These are phyloP conservation scores for Coelopa frigida DNA, from an alignment of 1,140 invertebrate genomes.

Conservation along the genomic window DNA sequence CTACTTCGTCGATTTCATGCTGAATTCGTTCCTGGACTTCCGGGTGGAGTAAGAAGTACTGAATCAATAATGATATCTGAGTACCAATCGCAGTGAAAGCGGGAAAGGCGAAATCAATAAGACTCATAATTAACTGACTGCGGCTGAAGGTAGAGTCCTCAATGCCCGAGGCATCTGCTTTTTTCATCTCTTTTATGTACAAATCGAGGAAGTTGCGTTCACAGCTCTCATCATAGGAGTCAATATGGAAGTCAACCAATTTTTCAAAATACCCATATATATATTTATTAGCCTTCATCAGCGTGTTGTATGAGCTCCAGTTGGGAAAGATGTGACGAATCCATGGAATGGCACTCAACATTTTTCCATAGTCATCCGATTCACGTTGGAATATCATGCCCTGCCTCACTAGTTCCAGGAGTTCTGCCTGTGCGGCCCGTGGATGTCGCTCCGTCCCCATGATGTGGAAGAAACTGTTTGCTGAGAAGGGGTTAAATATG, in stretches of 20 bases:
- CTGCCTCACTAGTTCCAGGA: conserved; percentile 39
- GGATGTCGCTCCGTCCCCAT: conserved; percentile 43
- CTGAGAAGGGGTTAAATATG: conserved; percentile 46
- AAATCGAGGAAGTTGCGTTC: conserved; percentile 49
- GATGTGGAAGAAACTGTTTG: conserved; percentile 48
- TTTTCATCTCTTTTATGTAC: conserved; percentile 49
- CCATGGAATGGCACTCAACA: conserved; percentile 54
- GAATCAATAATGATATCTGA: conserved; percentile 50
- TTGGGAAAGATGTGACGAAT: conserved; percentile 52
- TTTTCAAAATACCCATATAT: conserved; percentile 39
- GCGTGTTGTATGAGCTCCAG: conserved; percentile 48
- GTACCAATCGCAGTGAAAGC: conserved; percentile 46
- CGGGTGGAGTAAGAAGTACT: conserved; percentile 57
- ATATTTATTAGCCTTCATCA: conserved; percentile 43
- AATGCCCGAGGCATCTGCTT: conserved; percentile 22
- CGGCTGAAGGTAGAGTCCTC: conserved; percentile 26
- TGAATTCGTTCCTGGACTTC: conserved; percentile 57
- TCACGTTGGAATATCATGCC: conserved; percentile 47
- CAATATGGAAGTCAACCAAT: conserved; percentile 41
- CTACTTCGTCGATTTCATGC: conserved; percentile 61
- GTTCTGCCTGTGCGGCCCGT: conserved; percentile 42
- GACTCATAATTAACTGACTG: conserved; percentile 50
- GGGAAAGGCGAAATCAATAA: conserved; percentile 54
- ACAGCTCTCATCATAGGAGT: conserved; percentile 43
- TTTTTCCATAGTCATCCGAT: conserved; percentile 50